Base-by-base conservation (phyloP, 2,113 vertebrate species). In the Trichomycterus rosablanca region DNA sequence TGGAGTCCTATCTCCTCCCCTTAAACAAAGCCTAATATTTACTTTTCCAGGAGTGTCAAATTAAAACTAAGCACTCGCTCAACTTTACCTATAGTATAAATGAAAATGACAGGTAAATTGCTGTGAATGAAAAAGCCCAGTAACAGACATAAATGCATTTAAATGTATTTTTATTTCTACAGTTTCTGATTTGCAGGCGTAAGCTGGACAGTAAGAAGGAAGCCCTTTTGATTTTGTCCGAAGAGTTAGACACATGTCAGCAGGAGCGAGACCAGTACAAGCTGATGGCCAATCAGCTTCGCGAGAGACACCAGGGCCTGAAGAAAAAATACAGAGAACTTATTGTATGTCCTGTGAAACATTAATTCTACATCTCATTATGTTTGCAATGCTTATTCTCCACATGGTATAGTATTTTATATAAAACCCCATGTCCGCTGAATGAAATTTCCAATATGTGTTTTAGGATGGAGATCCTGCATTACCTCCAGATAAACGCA, bases 171-270 rank as follows among this genome's bases (percentile, higher is more conserved):
- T 26, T 55, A n/a, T 44, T 40, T 37, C 15, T 76, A 48, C 59
- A 80, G 63, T 73, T 76, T 54, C 54, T 74, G 48, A 85, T 98
- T 24, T 97, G 93, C 61, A 97, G 97, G 67, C 84, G 86, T 64
- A 98, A 98, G 76, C 79, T 98, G 0, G 95, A 98, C 72, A 98
- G 95, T 68, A 98, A 98, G 74, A 98, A 94, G 71, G 94, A 97
- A 43, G 95, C 93, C 2, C 73, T 98, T 24, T 83, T 98, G 58
- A 98, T 98, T 77, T 88, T 98, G 53, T 98, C 95, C 32, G 95
- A 98, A 78, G 95, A 98, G 76, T 83, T 98, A 78, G 95, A 96
- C 78, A 91, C 86, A 5, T 96, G 95, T 78, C 95, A 98, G 50
- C 93, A 98, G 78, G 95, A 98, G 74, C 83, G 93, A 70, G 95